Evolutionary conservation across 1,140 invertebrate species (phyloP).

Genomic region (Drosophila baimaii): DNA sequence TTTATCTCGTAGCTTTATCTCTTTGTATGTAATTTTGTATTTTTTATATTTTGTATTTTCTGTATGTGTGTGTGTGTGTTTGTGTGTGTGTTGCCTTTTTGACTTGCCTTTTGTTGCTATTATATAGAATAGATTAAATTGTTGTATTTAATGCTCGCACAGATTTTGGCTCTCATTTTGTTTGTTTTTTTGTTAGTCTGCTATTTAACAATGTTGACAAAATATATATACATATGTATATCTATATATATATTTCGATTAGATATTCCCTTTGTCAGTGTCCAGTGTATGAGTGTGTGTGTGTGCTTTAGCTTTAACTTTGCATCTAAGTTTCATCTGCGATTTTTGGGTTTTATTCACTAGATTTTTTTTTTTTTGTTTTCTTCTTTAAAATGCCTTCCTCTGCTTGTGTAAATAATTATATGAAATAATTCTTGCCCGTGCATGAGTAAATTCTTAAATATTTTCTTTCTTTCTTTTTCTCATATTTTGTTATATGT

Average conservation of each 20-base stretch:
- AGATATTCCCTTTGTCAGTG: slow-evolving; percentile 9
- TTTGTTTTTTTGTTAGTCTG: slow-evolving; percentile 52
- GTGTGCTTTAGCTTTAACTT: slow-evolving; percentile 49
- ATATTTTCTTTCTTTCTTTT: slow-evolving; percentile 34
- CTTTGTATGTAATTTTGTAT: slow-evolving; percentile 25
- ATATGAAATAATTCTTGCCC: slow-evolving; percentile 72
- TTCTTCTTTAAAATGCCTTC: slow-evolving; percentile 44
- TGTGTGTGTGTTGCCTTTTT: slow-evolving; percentile 23
- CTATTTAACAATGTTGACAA: slow-evolving; percentile 82
- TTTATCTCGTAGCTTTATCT: slow-evolving; percentile 42
- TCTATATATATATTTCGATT: slow-evolving; percentile 47
- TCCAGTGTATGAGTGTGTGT: neutral
- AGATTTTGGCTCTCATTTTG: slow-evolving; percentile 39
- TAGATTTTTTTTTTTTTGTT: slow-evolving; percentile 16
- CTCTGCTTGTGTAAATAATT: slow-evolving; percentile 58
- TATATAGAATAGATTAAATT: slow-evolving; percentile 44
- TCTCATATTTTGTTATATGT: slow-evolving; percentile 5
- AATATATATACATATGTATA: slow-evolving; percentile 66
- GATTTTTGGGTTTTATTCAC: slow-evolving; percentile 46
- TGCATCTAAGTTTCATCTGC: slow-evolving; percentile 29
- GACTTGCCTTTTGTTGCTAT: slow-evolving; percentile 28
- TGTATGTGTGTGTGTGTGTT: neutral
- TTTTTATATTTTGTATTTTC: slow-evolving; percentile 20
- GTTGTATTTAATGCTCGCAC: slow-evolving; percentile 17
- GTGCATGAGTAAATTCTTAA: slow-evolving; percentile 79